Percentiles rank a stretch among this genome's conserved stretches.
Evolutionary conservation across 2,797 vertebrate genomes (phyloP).

Genomic region (Dipus sagitta): DNA sequence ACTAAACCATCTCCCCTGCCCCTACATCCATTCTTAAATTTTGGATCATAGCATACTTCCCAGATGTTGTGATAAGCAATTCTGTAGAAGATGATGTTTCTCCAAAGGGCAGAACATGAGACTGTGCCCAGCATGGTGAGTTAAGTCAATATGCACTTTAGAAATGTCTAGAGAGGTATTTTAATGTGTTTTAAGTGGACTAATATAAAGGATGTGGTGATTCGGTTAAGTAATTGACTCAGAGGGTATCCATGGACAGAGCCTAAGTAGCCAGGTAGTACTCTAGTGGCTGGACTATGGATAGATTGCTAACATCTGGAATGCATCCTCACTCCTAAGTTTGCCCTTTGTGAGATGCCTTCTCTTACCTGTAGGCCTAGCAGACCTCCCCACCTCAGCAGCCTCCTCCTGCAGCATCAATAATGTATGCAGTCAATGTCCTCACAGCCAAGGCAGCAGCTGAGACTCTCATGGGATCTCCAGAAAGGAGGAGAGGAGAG

Average conservation of each 20-base stretch:
- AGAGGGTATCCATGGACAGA: not conserved
- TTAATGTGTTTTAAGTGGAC: not conserved
- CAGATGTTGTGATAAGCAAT: not conserved
- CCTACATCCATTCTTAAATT: not conserved
- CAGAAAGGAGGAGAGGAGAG: not conserved
- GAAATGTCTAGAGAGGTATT: not conserved
- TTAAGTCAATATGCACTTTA: not conserved
- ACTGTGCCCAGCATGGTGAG: not conserved
- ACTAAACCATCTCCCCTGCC: no score
- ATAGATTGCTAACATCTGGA: no score
- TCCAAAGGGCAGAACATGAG: not conserved
- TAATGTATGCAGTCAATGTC: slow-evolving; percentile 45
- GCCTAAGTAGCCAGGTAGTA: not conserved
- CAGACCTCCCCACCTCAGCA: not conserved
- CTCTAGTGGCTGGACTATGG: not conserved
- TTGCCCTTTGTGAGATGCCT: not conserved
- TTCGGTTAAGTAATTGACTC: not conserved
- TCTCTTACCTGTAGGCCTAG: not conserved
- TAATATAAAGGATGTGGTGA: not conserved
- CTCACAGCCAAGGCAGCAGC: slow-evolving; percentile 43
- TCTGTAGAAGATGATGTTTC: not conserved
- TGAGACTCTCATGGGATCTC: not conserved
- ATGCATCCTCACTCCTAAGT: not conserved
- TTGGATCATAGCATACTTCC: not conserved
- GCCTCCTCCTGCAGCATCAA: slow-evolving; percentile 20